Evolutionary conservation across 2,888 invertebrate genomes (phyloP).

Genomic region (Trichopria drosophilae): DNA sequence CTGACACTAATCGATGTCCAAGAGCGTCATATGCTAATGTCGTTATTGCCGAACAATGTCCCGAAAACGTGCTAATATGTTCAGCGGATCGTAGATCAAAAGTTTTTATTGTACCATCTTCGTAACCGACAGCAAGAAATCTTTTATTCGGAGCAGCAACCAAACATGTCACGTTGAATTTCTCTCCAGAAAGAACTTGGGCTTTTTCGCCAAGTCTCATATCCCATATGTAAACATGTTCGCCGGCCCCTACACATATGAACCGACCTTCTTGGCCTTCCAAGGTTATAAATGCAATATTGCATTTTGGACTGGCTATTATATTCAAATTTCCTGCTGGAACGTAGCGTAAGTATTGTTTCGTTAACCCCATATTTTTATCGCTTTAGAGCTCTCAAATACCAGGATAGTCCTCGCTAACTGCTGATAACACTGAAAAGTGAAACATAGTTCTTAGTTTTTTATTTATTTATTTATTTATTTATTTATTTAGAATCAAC

Average conservation of each 20-base stretch:
- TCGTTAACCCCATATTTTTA: constrained; percentile 93
- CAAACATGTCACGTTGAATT: constrained; percentile 76
- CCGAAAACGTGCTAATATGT: constrained; percentile 72
- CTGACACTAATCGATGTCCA: constrained; percentile 86
- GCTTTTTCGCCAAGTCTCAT: constrained; percentile 82
- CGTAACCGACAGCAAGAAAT: constrained; percentile 88
- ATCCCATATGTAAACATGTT: constrained; percentile 94
- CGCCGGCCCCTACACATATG: constrained; percentile 89
- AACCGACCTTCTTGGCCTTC: constrained; percentile 79
- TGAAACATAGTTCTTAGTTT: too few relatives aligned
- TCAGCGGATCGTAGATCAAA: constrained; percentile 78
- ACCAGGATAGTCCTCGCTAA: too few relatives aligned
- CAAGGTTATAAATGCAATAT: constrained; percentile 77
- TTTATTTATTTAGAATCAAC: too few relatives aligned
- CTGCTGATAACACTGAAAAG: too few relatives aligned
- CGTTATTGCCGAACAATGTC: constrained; percentile 85
- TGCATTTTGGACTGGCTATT: constrained; percentile 78
- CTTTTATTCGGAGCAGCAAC: constrained; percentile 75
- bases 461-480: too few relatives aligned
- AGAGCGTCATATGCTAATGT: constrained; percentile 79
- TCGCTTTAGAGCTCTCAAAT: too few relatives aligned
- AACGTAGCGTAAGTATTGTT: constrained; percentile 89
- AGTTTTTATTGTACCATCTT: constrained; percentile 83
- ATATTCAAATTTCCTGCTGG: constrained; percentile 86
- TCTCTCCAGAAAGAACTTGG: constrained; percentile 78